Evolutionary conservation across 2,888 invertebrate species (phyloP).

Genomic region (Drosophila dives): DNA sequence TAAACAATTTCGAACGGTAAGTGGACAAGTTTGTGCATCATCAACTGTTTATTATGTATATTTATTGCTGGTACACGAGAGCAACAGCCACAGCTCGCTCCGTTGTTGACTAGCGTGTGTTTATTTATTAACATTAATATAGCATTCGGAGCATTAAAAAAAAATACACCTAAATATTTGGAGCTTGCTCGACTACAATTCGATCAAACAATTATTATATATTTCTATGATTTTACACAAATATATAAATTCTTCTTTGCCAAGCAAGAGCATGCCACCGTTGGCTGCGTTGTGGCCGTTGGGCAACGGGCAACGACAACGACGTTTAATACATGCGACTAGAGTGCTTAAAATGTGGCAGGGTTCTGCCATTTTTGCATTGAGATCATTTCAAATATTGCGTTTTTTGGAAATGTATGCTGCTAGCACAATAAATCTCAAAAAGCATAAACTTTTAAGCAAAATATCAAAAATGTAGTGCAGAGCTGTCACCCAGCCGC

Average conservation of each 20-base stretch:
- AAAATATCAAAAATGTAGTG: conserved; percentile 51
- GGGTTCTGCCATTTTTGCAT: conserved; percentile 5
- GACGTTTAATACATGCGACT: conserved; percentile 12
- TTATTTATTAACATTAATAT: conserved; percentile 54
- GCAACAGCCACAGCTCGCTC: conserved; percentile 35
- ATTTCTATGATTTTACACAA: conserved; percentile 1
- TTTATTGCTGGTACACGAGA: conserved; percentile 14
- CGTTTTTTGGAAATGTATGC: neutral
- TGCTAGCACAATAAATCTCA: neutral
- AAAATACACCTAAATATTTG: neutral
- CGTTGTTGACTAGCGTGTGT: conserved; percentile 54
- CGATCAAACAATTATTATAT: neutral
- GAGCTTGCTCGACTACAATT: neutral
- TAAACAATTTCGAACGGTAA: conserved; percentile 51
- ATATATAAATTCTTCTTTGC: conserved; percentile 9
- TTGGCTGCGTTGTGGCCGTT: conserved; percentile 64
- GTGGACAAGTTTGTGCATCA: conserved; percentile 23
- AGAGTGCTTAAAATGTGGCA: neutral
- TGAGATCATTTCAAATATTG: neutral
- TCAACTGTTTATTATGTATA: conserved; percentile 2
- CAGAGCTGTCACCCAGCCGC: conserved; percentile 34
- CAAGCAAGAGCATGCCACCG: conserved; percentile 22
- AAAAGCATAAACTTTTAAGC: conserved; percentile 51
- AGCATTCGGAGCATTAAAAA: neutral
- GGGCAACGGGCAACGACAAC: conserved; percentile 57